A percentile compares a stretch with the other conserved stretches of the same genome.
Evolutionary conservation across 2,113 vertebrate species (phyloP).

Genomic region (Neopipo cinnamomea): DNA sequence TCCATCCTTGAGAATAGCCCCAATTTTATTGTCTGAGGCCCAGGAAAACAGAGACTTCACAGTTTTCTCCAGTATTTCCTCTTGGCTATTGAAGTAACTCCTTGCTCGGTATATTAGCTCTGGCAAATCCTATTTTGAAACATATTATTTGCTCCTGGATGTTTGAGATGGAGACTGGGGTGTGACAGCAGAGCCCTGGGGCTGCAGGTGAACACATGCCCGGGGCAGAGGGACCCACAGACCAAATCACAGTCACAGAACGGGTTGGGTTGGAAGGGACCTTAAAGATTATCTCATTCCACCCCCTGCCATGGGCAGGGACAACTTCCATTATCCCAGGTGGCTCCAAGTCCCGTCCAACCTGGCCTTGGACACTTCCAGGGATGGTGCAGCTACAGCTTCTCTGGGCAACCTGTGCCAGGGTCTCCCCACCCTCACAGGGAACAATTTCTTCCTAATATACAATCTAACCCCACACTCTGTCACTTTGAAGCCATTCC

Average conservation of each 20-base stretch:
- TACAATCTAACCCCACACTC: rapidly evolving
- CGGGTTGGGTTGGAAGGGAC: neutral
- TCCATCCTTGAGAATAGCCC: neutral
- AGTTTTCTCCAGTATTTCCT: neutral
- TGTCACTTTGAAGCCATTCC: rapidly evolving
- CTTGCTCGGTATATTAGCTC: neutral
- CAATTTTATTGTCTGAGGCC: neutral
- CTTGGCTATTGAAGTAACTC: neutral
- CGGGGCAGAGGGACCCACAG: neutral
- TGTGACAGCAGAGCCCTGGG: no score
- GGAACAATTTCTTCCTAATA: rapidly evolving
- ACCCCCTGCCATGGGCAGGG: neutral
- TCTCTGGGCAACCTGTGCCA: neutral
- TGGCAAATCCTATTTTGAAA: neutral
- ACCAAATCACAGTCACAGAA: neutral
- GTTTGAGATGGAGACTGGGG: neutral
- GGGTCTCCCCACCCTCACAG: rapidly evolving
- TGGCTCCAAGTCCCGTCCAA: neutral
- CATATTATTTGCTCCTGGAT: rapidly evolving
- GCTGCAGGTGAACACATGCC: no score
- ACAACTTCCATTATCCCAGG: neutral
- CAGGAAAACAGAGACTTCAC: neutral
- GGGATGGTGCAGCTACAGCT: neutral
- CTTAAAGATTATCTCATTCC: neutral
- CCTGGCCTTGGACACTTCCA: neutral